These are phyloP conservation scores for Donacobius atricapilla DNA, from an alignment of 2,113 vertebrate species.

Conservation along the genomic window DNA sequence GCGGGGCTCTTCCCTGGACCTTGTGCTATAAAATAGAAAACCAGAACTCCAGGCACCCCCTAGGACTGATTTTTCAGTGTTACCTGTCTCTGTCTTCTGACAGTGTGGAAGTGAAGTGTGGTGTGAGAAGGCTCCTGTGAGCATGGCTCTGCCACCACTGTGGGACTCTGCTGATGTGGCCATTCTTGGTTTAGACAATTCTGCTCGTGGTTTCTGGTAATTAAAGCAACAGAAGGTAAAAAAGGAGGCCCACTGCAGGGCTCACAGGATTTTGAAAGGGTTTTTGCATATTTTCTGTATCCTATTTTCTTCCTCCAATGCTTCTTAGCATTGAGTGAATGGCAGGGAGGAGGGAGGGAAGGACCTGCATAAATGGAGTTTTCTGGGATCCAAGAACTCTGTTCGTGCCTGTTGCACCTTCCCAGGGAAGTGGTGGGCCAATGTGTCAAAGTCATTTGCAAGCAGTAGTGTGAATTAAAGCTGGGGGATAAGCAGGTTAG, in stretches of 20 bases:
- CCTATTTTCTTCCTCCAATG: background rate
- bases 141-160: rapidly evolving
- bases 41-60: rapidly evolving
- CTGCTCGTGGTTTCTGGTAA: background rate
- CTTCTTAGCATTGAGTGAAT: background rate
- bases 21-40: background rate
- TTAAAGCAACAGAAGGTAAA: background rate
- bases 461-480: constrained; percentile 10
- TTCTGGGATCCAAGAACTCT: background rate
- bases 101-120: background rate
- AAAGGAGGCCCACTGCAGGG: constrained; percentile 11
- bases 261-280: background rate
- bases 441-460: constrained; percentile 26
- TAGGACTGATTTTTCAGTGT: background rate
- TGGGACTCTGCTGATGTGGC: background rate
- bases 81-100: background rate
- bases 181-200: background rate
- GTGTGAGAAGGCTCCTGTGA: background rate
- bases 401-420: background rate
- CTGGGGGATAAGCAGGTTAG: constrained; percentile 36
- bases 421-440: background rate
- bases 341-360: background rate
- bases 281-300: background rate
- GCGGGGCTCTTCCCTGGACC: rapidly evolving
- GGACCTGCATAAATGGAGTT: background rate